These are phyloP conservation scores for Centropyge bicolor DNA, from an alignment of 2,797 vertebrate genomes.

Conservation along the genomic window DNA sequence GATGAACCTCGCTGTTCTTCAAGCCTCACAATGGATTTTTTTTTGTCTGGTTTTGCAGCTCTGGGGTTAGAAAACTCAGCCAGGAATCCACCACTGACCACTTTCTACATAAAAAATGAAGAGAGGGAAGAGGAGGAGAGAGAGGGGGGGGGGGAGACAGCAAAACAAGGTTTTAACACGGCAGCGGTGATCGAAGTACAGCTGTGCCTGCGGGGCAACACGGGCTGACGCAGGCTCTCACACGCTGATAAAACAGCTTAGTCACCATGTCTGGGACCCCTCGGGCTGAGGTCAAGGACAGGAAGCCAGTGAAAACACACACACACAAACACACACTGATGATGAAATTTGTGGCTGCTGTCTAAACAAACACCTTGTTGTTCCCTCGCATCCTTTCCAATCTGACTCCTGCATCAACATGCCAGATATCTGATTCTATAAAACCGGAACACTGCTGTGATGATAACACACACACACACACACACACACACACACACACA, in stretches of 20 bases:
- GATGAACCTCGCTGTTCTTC: not conserved
- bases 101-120: slow-evolving; percentile 44
- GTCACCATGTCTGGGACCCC: slow-evolving; percentile 47
- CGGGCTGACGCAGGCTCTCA: slow-evolving; percentile 51
- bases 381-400: slow-evolving; percentile 42
- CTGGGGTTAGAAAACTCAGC: slow-evolving; percentile 24
- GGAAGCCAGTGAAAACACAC: slow-evolving; percentile 39
- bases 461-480: slow-evolving; percentile 33
- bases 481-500: slow-evolving; percentile 19
- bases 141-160: not conserved
- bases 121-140: not conserved
- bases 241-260: slow-evolving; percentile 59
- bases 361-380: slow-evolving; percentile 64
- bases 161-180: slow-evolving; percentile 49
- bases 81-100: slow-evolving; percentile 30
- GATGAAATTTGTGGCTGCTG: slow-evolving; percentile 43
- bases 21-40: not conserved
- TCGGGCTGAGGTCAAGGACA: slow-evolving; percentile 64
- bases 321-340: not conserved
- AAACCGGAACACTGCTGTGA: slow-evolving; percentile 24
- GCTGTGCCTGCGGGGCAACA: slow-evolving; percentile 57
- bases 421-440: slow-evolving; percentile 55
- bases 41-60: slow-evolving; percentile 22
- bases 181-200: slow-evolving; percentile 50
- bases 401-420: slow-evolving; percentile 59